phyloP scores from a whole-genome alignment of 2,113 vertebrate genomes.

The Mohoua ochrocephala region DNA sequence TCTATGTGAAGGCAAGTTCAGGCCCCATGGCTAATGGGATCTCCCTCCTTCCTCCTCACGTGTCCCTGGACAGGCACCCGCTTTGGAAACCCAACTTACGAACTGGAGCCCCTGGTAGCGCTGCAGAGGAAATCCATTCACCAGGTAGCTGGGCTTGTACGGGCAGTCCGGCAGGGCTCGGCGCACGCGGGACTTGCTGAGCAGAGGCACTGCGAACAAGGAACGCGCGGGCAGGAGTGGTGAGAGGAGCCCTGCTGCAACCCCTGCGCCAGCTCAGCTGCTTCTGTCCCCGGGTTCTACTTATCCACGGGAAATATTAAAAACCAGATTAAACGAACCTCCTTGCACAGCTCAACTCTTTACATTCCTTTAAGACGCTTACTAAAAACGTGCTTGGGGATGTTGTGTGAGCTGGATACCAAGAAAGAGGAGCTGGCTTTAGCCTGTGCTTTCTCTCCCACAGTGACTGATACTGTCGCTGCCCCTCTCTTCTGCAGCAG shows the following conservation, averaged over 20 bases:
- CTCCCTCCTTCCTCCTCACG: neutral
- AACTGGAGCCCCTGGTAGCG: slow-evolving; percentile 94
- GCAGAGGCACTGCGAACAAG: slow-evolving; percentile 78
- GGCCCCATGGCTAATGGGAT: neutral
- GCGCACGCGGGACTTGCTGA: slow-evolving; percentile 73
- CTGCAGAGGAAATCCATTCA: slow-evolving; percentile 77
- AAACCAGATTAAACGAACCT: neutral
- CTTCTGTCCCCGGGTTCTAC: neutral
- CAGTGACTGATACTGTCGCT: neutral
- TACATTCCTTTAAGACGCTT: neutral
- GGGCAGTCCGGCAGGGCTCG: slow-evolving; percentile 81
- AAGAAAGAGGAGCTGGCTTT: neutral
- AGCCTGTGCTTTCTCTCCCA: neutral
- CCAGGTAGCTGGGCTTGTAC: slow-evolving; percentile 88
- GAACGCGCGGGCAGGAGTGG: neutral
- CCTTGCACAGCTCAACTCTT: neutral
- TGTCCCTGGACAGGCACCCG: neutral
- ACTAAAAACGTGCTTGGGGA: neutral
- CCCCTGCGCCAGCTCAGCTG: neutral
- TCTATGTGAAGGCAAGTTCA: neutral
- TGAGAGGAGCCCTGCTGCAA: neutral
- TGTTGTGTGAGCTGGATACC: neutral
- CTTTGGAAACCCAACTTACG: slow-evolving; percentile 73
- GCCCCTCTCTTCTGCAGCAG: neutral
- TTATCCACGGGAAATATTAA: neutral